Evolutionary conservation across 2,113 vertebrate genomes (phyloP), one percentile per base, ranked within the genome.

Genomic region (Pyrgilauda ruficollis): DNA sequence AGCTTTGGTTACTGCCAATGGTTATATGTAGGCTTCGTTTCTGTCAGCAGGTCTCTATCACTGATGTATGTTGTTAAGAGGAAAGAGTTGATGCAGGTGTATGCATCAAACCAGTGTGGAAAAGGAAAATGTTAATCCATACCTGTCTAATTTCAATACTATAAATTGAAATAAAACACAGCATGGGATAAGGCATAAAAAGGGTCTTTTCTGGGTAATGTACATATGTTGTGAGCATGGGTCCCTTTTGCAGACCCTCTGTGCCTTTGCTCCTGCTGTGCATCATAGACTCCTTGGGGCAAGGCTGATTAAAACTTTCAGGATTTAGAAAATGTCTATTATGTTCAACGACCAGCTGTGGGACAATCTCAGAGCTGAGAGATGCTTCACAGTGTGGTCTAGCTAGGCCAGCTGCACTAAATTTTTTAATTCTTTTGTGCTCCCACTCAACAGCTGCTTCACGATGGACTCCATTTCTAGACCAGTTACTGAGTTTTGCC

Each of bases 401-500:
- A 69, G 15, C 23, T 73, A 64, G 21, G 33, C 50, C 77, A 85
- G 21, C 21, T 43, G 31, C 35, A 70, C 50, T 67, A 55, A 44
- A 58, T 69, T 46, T 53, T 13, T 75, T 59, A 46, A 46, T 83
- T 90, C 13, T 69, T 90, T 84, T 74, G 52, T 73, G 47, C 26
- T 90, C 62, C 64, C 44, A 84, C 50, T n/a, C 26, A 43, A 35
- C 72, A 70, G 24, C 35, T 1, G 0, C 74, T 96, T 94, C 92
- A 76, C 6, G 33, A 98, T 97, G 97, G 90, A 91, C 6, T 96
- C 94, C 17, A 46, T 98, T 58, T 93, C 97, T 68, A 89, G 81
- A 84, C 62, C 97, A 26, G 89, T 98, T 84, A 96, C 59, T 62
- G 96, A 98, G 47, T 98, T 98, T 95, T 96, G 97, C 92, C 96